Percentiles rank a stretch among this genome's conserved stretches.
Evolutionary conservation across 2,888 invertebrate species (phyloP).

Genomic region (Heliconius ethilla): DNA sequence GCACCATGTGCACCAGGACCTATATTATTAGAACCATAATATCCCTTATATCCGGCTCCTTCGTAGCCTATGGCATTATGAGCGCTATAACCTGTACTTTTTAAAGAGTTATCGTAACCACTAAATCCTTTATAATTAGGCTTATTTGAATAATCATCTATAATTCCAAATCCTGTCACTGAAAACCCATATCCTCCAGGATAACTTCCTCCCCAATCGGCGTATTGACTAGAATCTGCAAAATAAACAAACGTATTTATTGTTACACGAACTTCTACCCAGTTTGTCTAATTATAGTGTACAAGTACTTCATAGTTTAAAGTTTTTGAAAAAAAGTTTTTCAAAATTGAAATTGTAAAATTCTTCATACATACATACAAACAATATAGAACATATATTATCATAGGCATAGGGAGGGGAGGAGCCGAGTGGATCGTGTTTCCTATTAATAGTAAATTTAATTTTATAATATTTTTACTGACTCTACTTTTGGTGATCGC

Average conservation of each 20-base stretch:
- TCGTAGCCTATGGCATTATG: conserved; percentile 38
- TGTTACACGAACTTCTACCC: too few relatives aligned
- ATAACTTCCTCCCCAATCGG: conserved; percentile 66
- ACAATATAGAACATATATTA: too few relatives aligned
- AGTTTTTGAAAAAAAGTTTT: too few relatives aligned
- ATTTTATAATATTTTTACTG: too few relatives aligned
- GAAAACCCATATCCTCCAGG: conserved; percentile 56
- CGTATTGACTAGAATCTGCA: conserved; percentile 51
- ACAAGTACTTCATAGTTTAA: too few relatives aligned
- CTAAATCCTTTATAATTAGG: conserved; percentile 42
- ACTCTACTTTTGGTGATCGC: too few relatives aligned
- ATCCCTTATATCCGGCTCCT: conserved; percentile 30
- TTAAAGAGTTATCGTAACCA: conserved; percentile 43
- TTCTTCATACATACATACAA: too few relatives aligned
- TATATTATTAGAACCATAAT: conserved; percentile 24
- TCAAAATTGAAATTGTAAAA: too few relatives aligned
- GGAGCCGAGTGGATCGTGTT: too few relatives aligned
- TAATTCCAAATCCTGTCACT: conserved; percentile 48
- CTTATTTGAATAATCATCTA: conserved; percentile 42
- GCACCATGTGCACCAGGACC: conserved; percentile 16
- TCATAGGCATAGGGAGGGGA: too few relatives aligned
- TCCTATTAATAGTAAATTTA: too few relatives aligned
- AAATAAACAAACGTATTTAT: conserved; percentile 8
- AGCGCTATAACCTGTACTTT: conserved; percentile 37
- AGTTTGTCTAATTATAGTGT: too few relatives aligned